Conservation (phyloP, 2,113 vertebrate genomes). For the Castor canadensis region DNA sequence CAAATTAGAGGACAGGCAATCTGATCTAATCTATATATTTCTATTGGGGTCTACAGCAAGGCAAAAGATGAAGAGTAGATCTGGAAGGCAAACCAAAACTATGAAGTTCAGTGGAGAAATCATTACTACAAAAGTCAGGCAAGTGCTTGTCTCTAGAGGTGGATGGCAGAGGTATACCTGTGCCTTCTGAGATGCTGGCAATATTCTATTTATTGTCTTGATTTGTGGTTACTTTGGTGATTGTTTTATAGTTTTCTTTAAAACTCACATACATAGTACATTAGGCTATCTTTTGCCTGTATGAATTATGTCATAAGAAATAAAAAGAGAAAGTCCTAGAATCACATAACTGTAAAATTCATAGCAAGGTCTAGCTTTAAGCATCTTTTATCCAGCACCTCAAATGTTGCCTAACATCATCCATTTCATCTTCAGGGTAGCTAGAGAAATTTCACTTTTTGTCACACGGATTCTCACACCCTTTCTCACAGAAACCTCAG, state of each 20-base stretch:
- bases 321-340: background rate
- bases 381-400: background rate
- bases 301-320: background rate
- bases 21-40: background rate
- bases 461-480: background rate
- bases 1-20: conserved; percentile 13
- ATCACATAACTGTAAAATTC: background rate
- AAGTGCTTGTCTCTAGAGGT: background rate
- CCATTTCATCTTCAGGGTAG: background rate
- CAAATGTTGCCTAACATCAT: background rate
- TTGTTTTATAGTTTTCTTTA: background rate
- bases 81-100: background rate
- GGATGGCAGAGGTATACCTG: background rate
- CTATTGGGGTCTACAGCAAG: background rate
- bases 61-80: background rate
- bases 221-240: background rate
- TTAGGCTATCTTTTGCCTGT: background rate
- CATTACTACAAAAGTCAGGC: background rate
- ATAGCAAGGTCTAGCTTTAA: background rate
- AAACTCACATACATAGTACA: background rate
- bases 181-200: background rate
- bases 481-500: background rate
- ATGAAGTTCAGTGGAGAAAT: background rate
- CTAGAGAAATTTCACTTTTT: background rate
- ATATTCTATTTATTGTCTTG: background rate